A percentile compares a stretch with the other conserved stretches of the same genome.
Evolutionary conservation across 2,888 invertebrate genomes (phyloP).

Genomic region (Chaitophorus viminalis): DNA sequence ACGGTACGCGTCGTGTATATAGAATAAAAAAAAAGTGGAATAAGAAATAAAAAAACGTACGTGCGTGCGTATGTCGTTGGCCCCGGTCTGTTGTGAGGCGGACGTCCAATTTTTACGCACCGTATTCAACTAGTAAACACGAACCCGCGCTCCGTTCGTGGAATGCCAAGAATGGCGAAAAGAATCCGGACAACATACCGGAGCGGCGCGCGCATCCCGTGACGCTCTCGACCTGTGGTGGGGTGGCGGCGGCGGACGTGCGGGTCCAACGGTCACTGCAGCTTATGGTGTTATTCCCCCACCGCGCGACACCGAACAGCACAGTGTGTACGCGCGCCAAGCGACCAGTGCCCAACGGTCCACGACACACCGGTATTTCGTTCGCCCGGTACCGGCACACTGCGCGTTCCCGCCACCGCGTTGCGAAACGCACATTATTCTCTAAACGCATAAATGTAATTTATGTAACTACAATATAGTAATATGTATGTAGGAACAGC

Average conservation of each 20-base stretch:
- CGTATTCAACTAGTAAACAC: slow-evolving; percentile 61
- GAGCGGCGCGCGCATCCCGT: slow-evolving; percentile 75
- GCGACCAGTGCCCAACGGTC: background rate
- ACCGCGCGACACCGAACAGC: background rate
- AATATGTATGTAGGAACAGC: background rate
- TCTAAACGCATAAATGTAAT: no score
- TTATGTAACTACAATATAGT: no score
- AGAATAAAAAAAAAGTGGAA: background rate
- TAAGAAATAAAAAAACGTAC: slow-evolving; percentile 12
- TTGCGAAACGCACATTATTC: background rate
- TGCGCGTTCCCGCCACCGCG: background rate
- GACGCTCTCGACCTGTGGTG: slow-evolving; percentile 72
- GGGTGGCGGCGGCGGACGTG: slow-evolving; percentile 4
- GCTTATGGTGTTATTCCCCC: slow-evolving; percentile 50
- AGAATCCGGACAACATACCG: slow-evolving; percentile 93
- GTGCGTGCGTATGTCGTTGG: slow-evolving; percentile 57
- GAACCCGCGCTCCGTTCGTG: slow-evolving; percentile 71
- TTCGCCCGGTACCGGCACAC: slow-evolving; percentile 2
- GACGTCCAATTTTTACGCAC: slow-evolving; percentile 56
- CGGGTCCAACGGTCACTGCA: slow-evolving; percentile 56
- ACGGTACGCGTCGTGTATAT: background rate
- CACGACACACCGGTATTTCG: slow-evolving; percentile 22
- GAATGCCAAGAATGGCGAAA: slow-evolving; percentile 98
- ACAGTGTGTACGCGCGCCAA: background rate
- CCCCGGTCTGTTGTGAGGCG: slow-evolving; percentile 46